Conservation (phyloP, 2,888 invertebrate species). For the Eugnorisma glareosa region DNA sequence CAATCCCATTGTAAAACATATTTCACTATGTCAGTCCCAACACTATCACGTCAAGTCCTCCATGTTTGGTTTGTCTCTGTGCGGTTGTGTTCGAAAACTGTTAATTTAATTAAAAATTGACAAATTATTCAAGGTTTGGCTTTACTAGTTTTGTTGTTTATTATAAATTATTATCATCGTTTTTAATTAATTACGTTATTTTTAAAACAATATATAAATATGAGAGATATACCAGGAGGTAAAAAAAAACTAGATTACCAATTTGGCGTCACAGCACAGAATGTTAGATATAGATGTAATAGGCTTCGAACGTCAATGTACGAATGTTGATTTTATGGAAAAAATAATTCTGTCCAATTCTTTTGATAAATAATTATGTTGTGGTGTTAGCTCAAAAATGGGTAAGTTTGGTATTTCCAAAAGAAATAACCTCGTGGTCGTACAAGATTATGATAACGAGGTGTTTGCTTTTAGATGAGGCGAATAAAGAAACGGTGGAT, state of each 20-base stretch:
- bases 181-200: background rate
- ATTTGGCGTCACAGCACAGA: background rate
- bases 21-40: background rate
- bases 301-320: slow-evolving; percentile 77
- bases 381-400: slow-evolving; percentile 76
- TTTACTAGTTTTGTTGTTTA: background rate
- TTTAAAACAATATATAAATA: too few species aligned
- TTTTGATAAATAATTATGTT: slow-evolving; percentile 74
- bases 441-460: slow-evolving; percentile 13
- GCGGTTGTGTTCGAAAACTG: slow-evolving; percentile 36
- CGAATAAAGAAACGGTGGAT: slow-evolving; percentile 92
- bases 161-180: rapidly evolving
- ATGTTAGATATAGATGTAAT: background rate
- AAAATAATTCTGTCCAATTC: slow-evolving; percentile 69
- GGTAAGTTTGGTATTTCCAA: slow-evolving; percentile 72
- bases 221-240: background rate
- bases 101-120: too few species aligned
- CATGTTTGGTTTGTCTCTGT: slow-evolving; percentile 17
- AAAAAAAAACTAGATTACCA: background rate
- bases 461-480: slow-evolving; percentile 69
- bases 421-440: background rate
- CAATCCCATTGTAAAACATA: background rate
- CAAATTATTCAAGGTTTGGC: background rate
- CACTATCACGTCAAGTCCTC: slow-evolving; percentile 22
- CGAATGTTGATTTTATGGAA: slow-evolving; percentile 81